Conservation (phyloP, 2,113 vertebrate genomes). For the Oplegnathus fasciatus region DNA sequence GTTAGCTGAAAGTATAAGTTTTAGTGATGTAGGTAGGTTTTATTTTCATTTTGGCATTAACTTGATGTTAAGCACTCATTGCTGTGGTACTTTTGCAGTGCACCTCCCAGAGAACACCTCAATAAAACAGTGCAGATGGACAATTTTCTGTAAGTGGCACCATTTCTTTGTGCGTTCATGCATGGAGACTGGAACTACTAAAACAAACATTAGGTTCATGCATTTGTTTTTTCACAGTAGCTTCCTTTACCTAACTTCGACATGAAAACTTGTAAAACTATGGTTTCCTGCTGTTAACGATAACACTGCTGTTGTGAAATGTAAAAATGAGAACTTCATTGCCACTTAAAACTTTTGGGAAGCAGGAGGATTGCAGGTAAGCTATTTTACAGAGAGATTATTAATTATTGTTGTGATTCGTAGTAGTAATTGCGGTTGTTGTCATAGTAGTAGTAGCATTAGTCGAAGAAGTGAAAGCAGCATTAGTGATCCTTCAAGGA, state of each 20-base stretch:
- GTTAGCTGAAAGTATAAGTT: neutral
- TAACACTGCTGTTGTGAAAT: neutral
- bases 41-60: neutral
- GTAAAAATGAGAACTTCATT: too few relatives aligned
- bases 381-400: too few relatives aligned
- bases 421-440: neutral
- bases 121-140: constrained; percentile 10
- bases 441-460: neutral
- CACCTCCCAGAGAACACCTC: neutral
- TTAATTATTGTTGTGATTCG: neutral
- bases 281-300: neutral
- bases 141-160: neutral
- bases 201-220: neutral
- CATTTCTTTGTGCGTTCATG: neutral
- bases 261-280: neutral
- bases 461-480: neutral
- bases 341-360: neutral
- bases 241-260: neutral
- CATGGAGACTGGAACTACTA: neutral
- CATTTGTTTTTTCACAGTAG: neutral
- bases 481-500: neutral
- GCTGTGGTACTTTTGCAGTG: neutral
- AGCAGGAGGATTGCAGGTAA: neutral
- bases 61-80: neutral
- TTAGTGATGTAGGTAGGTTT: neutral